Conservation (phyloP, 2,797 vertebrate genomes). For the Anabas testudineus region DNA sequence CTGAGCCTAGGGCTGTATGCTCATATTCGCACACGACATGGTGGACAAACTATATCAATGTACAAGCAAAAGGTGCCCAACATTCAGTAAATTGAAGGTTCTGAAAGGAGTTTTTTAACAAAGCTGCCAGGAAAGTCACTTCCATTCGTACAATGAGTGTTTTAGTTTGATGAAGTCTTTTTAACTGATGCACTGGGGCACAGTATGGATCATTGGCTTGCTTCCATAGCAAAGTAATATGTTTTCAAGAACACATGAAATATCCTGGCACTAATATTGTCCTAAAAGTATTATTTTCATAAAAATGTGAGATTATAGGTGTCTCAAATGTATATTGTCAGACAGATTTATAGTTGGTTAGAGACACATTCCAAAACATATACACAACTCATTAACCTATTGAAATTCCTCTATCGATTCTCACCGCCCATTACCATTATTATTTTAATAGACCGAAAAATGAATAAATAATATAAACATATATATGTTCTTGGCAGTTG, state of each 20-base stretch:
- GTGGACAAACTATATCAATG: conserved; percentile 56
- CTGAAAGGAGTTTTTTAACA: conserved; percentile 54
- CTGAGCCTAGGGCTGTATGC: not conserved
- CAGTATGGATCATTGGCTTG: conserved; percentile 34
- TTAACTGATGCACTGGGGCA: conserved; percentile 54
- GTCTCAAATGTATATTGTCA: conserved; percentile 9
- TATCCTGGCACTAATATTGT: conserved; percentile 10
- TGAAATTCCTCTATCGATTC: conserved; percentile 3
- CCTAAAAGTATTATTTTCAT: conserved; percentile 5
- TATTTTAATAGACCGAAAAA: not conserved
- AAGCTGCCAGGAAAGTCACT: conserved; percentile 66
- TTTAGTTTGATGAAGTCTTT: conserved; percentile 61
- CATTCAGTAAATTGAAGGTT: conserved; percentile 67
- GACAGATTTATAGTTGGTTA: not conserved
- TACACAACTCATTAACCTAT: not conserved
- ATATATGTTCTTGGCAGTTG: conserved; percentile 11
- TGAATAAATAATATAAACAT: not conserved
- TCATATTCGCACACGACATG: conserved; percentile 44
- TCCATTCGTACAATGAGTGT: conserved; percentile 48
- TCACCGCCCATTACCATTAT: not conserved
- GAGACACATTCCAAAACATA: conserved; percentile 8
- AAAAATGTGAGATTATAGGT: conserved; percentile 5
- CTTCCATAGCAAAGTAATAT: conserved; percentile 34
- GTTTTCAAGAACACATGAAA: conserved; percentile 41
- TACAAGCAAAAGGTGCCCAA: conserved; percentile 45